Base-by-base conservation (phyloP, 2,888 invertebrate genomes). In the Strigamia transsilvanica region DNA sequence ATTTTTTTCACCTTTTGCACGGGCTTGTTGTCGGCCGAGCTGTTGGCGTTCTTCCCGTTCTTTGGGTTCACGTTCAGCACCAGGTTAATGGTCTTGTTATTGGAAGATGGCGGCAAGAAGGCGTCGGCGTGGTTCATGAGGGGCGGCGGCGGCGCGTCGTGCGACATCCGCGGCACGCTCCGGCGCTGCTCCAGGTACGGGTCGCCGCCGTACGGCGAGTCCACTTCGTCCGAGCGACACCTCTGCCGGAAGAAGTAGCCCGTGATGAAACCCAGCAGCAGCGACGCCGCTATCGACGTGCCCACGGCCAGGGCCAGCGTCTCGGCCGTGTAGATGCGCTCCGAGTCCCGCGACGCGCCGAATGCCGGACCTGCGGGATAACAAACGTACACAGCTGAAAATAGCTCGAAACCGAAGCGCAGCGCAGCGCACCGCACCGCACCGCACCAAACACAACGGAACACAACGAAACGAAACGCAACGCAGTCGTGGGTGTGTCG, bases 131-230 rank as follows among this genome's bases (percentile, higher is more conserved):
- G 83, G 80, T 83, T 84, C 83, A 83, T 82, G 46, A 81, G 18
- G 80, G 83, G 83, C n/a, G 79, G 82, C 18, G 81, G 81, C n/a
- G 38, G 81, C 18, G 81, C 9, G n/a, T 81, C 81, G 42, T 81
- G 81, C 12, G 66, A 6, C n/a, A 81, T n/a, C n/a, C 82, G 66
- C 18, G 83, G 79, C 13, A 83, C 56, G 32, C 80, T 81, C 10
- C 81, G 96, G 84, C 6, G 51, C 88, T 96, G 96, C 88, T 96
- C 96, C 88, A 96, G 95, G 89, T 96, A 97, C 88, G 96, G 96
- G 87, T 96, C 96, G 88, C 96, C 96, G 82, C 96, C 96, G 82
- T 85, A 85, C 10, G 85, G 85, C 7, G 85, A 85, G 73, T 85
- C 85, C 27, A 85, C 85, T 18, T 86, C 85, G 34, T 86, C 85